Conservation (phyloP, 2,113 vertebrate species). For the Datnioides undecimradiatus region DNA sequence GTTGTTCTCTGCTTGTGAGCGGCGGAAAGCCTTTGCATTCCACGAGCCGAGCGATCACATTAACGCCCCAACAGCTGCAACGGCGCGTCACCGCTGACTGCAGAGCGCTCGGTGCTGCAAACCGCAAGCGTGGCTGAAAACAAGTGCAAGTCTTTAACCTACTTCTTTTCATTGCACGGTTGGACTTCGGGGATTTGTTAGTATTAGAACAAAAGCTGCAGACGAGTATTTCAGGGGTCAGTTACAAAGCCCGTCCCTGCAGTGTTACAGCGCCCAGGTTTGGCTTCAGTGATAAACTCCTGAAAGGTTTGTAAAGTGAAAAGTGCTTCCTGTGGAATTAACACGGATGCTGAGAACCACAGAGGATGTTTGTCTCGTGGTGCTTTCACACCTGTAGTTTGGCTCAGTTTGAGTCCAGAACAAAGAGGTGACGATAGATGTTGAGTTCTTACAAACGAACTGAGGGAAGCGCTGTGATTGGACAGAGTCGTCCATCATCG, state of each 20-base stretch:
- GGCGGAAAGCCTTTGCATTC: background rate
- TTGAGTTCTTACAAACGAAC: too few relatives aligned
- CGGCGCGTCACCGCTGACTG: conserved; percentile 37
- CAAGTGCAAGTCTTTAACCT: conserved; percentile 1
- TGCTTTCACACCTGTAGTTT: too few relatives aligned
- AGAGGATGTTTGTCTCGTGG: too few relatives aligned
- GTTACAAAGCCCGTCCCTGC: background rate
- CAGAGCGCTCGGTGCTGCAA: background rate
- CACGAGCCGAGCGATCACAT: conserved; percentile 20
- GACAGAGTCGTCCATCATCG: too few relatives aligned
- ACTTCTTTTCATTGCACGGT: background rate
- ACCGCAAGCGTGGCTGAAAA: background rate
- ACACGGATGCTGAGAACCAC: too few relatives aligned
- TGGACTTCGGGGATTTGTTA: background rate
- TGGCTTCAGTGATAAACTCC: too few relatives aligned
- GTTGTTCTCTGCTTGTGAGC: conserved; percentile 29
- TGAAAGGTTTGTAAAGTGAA: too few relatives aligned
- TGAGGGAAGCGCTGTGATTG: too few relatives aligned
- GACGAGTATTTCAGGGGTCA: background rate
- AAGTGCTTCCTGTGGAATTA: too few relatives aligned
- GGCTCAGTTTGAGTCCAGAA: too few relatives aligned
- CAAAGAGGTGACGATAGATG: too few relatives aligned
- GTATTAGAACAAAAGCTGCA: background rate
- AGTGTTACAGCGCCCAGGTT: background rate
- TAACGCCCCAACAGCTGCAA: conserved; percentile 45